phyloP scores from a whole-genome alignment of 1,140 invertebrate species.

The Drusus annulatus region DNA sequence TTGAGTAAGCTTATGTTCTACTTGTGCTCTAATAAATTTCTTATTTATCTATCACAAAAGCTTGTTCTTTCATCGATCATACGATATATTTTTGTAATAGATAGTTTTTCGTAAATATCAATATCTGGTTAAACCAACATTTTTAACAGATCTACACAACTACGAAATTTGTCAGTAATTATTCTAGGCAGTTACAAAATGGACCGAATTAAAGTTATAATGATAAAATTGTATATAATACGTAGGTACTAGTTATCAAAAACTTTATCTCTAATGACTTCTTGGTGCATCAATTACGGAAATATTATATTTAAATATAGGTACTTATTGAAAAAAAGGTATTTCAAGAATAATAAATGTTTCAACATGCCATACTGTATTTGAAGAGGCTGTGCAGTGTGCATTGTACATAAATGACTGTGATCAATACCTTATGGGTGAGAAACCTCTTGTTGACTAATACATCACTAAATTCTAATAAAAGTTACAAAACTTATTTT shows the following conservation, averaged over 20 bases:
- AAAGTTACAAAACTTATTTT: too few species aligned
- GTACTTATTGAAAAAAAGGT: not conserved
- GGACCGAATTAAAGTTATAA: not conserved
- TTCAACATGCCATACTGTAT: too few species aligned
- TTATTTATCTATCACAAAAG: too few species aligned
- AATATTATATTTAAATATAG: not conserved
- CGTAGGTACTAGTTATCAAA: not conserved
- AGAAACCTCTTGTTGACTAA: too few species aligned
- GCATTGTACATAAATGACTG: too few species aligned
- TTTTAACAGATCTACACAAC: not conserved
- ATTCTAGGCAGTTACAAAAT: not conserved
- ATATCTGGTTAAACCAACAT: not conserved
- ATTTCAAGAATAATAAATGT: too few species aligned
- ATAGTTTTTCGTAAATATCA: too few species aligned
- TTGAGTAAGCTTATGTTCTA: not conserved
- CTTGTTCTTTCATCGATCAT: too few species aligned
- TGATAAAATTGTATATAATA: conserved; percentile 9
- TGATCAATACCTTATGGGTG: too few species aligned
- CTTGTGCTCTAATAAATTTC: not conserved
- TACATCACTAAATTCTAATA: too few species aligned
- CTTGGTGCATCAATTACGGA: not conserved
- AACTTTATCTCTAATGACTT: not conserved
- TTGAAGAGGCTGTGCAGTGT: too few species aligned
- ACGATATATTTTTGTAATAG: not conserved
- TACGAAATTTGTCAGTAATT: not conserved